A percentile compares a stretch with the other conserved stretches of the same genome.
Evolutionary conservation across 2,797 vertebrate genomes (phyloP).

Genomic region (Hybognathus amarus): DNA sequence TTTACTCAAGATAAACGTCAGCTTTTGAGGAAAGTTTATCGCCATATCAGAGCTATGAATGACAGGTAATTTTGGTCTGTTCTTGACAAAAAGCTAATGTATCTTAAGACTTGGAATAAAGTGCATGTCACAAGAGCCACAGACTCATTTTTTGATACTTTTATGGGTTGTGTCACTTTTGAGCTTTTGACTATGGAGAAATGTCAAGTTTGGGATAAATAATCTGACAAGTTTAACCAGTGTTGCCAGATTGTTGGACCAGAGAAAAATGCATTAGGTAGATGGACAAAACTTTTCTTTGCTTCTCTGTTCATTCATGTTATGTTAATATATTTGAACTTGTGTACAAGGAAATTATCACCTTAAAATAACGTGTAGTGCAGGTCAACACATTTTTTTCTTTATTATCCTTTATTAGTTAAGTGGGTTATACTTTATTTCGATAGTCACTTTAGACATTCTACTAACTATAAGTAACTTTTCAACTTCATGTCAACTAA

Average conservation of each 20-base stretch:
- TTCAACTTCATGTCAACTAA: no score
- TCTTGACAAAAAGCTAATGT: not conserved
- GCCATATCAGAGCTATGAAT: not conserved
- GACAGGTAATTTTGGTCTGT: conserved; percentile 5
- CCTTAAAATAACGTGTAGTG: not conserved
- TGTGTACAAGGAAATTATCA: not conserved
- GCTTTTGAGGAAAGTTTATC: conserved; percentile 26
- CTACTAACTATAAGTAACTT: no score
- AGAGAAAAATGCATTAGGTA: not conserved
- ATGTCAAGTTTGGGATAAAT: not conserved
- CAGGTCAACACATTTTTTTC: not conserved
- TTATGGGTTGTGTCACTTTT: not conserved
- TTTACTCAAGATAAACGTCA: conserved; percentile 9
- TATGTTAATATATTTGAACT: not conserved
- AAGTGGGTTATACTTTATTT: no score
- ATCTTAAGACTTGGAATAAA: not conserved
- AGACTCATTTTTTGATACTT: not conserved
- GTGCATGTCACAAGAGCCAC: not conserved
- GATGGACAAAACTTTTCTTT: not conserved
- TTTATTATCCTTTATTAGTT: no score
- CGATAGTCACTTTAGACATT: no score
- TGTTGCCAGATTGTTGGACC: not conserved
- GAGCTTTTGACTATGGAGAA: not conserved
- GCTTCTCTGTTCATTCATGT: not conserved
- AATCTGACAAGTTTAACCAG: not conserved